Evolutionary conservation across 2,113 vertebrate genomes (phyloP).

Genomic region (Garra rufa): DNA sequence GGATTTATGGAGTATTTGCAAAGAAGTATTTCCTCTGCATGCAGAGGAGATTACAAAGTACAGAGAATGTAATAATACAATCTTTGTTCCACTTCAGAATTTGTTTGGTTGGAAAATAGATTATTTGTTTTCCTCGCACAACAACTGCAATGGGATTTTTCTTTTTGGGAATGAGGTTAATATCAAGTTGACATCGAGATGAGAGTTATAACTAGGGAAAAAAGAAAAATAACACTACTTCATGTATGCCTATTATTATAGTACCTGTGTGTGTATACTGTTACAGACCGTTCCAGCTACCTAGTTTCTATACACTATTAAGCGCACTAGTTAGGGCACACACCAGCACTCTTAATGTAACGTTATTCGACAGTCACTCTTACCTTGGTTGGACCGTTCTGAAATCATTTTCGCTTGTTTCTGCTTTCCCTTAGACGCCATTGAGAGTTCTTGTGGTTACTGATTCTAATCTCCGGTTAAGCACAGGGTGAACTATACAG

Average conservation of each 20-base stretch:
- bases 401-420: slow-evolving; percentile 40
- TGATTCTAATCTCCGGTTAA: not conserved
- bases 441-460: slow-evolving; percentile 30
- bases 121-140: not conserved
- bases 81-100: slow-evolving; percentile 10
- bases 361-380: not conserved
- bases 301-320: not conserved
- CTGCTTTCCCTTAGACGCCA: slow-evolving; percentile 60
- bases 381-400: slow-evolving; percentile 65
- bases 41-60: not conserved
- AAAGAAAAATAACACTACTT: not conserved
- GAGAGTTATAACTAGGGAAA: not conserved
- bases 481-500: slow-evolving; percentile 36
- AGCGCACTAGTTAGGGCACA: not conserved
- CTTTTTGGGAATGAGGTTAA: not conserved
- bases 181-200: not conserved
- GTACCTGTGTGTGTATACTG: too few relatives aligned
- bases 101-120: not conserved
- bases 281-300: not conserved
- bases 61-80: not conserved
- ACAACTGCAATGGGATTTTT: not conserved
- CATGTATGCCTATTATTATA: not conserved
- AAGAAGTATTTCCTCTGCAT: not conserved
- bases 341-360: not conserved
- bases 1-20: not conserved